phyloP scores from a whole-genome alignment of 1,140 invertebrate genomes.

The Drosophila littoralis region DNA sequence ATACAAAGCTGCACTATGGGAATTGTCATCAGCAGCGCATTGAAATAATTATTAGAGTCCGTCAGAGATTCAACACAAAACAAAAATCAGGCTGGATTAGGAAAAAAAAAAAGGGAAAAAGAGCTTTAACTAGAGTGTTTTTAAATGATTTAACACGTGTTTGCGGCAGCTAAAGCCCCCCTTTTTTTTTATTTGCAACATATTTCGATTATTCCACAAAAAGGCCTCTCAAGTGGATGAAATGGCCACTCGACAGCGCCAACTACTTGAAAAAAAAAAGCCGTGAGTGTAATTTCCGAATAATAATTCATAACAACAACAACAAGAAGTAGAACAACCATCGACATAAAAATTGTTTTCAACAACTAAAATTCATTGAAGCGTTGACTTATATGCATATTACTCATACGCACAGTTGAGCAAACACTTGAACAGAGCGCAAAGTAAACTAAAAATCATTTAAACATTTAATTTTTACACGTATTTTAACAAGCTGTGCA shows the following conservation, averaged over 20 bases:
- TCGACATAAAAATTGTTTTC: constrained; percentile 50
- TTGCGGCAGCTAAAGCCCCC: constrained; percentile 9
- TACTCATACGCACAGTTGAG: constrained; percentile 64
- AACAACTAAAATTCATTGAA: constrained; percentile 62
- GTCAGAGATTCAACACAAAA: neutral
- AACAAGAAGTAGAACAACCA: constrained; percentile 24
- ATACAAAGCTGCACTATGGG: constrained; percentile 3
- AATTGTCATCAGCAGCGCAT: constrained; percentile 40
- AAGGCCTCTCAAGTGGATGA: constrained; percentile 46
- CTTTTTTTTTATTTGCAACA: constrained; percentile 12
- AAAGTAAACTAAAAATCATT: constrained; percentile 10
- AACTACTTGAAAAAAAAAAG: constrained; percentile 59
- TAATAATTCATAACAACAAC: constrained; percentile 35
- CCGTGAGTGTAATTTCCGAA: constrained; percentile 47
- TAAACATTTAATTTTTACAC: neutral
- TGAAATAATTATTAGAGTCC: constrained; percentile 42
- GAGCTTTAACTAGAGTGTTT: constrained; percentile 1
- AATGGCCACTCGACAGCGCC: constrained; percentile 40
- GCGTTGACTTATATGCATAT: constrained; percentile 56
- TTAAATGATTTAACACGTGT: constrained; percentile 33
- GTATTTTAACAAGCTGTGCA: neutral
- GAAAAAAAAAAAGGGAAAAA: neutral
- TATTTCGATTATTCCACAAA: constrained; percentile 45
- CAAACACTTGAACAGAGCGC: constrained; percentile 42
- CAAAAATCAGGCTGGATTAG: neutral